These are phyloP conservation scores for Scylla paramamosain DNA, from an alignment of 1,140 invertebrate species.

Conservation along the genomic window DNA sequence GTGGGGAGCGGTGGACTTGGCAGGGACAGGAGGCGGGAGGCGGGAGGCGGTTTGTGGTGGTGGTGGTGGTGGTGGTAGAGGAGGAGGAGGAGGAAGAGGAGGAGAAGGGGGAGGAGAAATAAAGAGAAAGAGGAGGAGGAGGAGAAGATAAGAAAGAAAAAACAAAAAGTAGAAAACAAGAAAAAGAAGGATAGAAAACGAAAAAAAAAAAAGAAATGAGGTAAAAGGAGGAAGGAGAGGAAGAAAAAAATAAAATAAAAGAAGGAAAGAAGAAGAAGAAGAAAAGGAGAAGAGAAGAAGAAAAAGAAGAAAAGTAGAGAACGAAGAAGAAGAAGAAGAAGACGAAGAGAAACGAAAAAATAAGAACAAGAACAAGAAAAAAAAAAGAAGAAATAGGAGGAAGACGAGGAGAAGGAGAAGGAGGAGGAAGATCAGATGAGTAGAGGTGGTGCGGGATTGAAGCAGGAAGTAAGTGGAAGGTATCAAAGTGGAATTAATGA, in stretches of 20 bases:
- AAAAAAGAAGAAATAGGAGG: no score
- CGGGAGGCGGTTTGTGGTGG: not conserved
- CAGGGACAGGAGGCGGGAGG: not conserved
- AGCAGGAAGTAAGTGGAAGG: not conserved
- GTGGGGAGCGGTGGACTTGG: not conserved
- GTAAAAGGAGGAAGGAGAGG: not conserved
- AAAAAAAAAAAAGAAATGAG: not conserved
- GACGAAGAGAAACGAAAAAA: no score
- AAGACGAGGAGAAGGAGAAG: no score
- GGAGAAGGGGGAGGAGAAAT: not conserved
- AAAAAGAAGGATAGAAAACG: not conserved
- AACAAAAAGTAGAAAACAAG: not conserved
- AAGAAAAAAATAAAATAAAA: no score
- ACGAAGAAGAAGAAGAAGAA: not conserved
- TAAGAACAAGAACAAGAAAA: not conserved
- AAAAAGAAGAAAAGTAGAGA: not conserved
- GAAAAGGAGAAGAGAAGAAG: not conserved
- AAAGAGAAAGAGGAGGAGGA: not conserved
- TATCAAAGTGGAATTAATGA: not conserved
- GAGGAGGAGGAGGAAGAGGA: not conserved
- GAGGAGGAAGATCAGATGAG: not conserved
- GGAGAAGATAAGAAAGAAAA: not conserved
- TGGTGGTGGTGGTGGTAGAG: not conserved
- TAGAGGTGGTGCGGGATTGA: not conserved
- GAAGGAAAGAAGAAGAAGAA: no score